phyloP scores from a whole-genome alignment of 1,140 invertebrate species.

The Penaeus vannamei region DNA sequence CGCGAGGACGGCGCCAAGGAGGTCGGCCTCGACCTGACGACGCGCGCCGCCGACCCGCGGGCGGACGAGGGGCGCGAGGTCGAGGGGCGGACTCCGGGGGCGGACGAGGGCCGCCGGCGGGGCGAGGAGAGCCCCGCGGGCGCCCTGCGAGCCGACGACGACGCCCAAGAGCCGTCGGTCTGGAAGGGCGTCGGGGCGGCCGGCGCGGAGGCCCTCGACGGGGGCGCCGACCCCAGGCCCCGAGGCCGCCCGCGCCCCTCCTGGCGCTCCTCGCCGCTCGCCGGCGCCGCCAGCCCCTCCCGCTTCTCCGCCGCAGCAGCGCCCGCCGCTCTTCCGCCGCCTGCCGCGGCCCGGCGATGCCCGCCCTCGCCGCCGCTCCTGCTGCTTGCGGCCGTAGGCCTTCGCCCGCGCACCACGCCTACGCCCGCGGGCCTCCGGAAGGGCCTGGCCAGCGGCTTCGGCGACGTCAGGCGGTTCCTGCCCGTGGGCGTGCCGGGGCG shows the following conservation, averaged over 20 bases:
- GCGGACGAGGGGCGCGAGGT: no score
- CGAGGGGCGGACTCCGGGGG: not conserved
- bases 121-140: no score
- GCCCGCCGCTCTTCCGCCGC: not conserved
- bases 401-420: not conserved
- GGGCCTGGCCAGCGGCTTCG: not conserved
- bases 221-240: no score
- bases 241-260: not conserved
- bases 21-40: slow-evolving; percentile 48
- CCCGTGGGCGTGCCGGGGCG: slow-evolving; percentile 28
- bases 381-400: not conserved
- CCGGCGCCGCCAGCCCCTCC: not conserved
- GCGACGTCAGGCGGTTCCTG: slow-evolving; percentile 37
- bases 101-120: no score
- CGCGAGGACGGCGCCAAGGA: not conserved
- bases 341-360: not conserved
- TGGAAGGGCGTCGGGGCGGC: no score
- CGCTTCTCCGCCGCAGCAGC: not conserved
- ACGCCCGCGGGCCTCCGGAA: slow-evolving; percentile 14
- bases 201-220: no score
- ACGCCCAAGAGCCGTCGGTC: no score
- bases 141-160: no score
- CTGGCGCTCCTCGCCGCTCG: not conserved
- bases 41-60: not conserved
- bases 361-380: no score